Base-by-base conservation (phyloP, 2,888 invertebrate species). In the Agonopterix alstromeriana region DNA sequence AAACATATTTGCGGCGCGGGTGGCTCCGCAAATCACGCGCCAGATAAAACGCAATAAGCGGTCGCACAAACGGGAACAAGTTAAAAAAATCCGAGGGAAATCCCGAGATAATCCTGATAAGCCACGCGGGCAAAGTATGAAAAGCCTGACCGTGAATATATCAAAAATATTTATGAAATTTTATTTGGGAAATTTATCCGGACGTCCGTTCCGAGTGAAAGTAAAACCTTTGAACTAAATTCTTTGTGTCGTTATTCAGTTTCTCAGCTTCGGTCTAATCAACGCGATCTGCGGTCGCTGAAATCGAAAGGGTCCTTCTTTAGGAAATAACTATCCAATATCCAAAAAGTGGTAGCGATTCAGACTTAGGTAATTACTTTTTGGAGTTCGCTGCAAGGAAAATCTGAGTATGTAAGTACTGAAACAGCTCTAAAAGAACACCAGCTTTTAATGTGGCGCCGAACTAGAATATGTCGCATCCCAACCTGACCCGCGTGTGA, bases 91-190 rank as follows among this genome's bases (percentile, higher is more conserved):
- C 70, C 72, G 60, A 53, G 64, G 73, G 63, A 73, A 77, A 77
- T 81, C 77, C 77, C 68, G 61, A 75, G 82, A 85, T 86, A 78
- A 85, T 85, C 83, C 85, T 70, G 84, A 84, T 85, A 84, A 86
- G 80, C 85, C 86, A 82, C 82, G 83, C 76, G 75, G 75, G 73
- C 72, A 71, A 79, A 80, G 77, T 78, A 82, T 78, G 73, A 76
- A 77, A 79, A 74, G 72, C 82, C 83, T 84, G 86, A 84, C 84
- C 84, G 77, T 78, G 82, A 84, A 85, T 87, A 84, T 74, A 84
- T 85, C 78, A 85, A 78, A 80, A 78, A 81, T 79, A 82, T 83
- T 82, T 79, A 80, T 73, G 72, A 77, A 82, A 80, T 77, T 77
- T 77, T 73, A 76, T 82, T 81, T 74, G 64, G 60, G 60, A 65